Percentiles rank a stretch among this genome's conserved stretches.
Evolutionary conservation across 2,797 vertebrate species (phyloP).

Genomic region (Urophycis tenuis): DNA sequence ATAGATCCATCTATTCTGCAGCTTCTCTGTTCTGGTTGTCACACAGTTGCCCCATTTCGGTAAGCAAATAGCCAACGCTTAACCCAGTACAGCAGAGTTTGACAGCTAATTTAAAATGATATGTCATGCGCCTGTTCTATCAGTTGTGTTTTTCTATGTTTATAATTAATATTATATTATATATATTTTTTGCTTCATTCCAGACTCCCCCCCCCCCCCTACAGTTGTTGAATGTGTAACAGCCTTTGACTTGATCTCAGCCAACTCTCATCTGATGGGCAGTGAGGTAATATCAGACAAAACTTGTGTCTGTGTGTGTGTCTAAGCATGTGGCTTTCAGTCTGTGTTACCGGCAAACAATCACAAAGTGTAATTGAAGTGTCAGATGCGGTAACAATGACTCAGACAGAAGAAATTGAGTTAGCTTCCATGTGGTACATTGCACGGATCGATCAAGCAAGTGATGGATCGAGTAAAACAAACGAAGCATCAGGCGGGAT

Average conservation of each 20-base stretch:
- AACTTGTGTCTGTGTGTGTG: background rate
- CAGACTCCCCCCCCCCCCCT: no score
- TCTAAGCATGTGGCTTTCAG: background rate
- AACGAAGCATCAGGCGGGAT: background rate
- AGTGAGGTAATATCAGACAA: conserved; percentile 79
- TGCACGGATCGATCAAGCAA: conserved; percentile 25
- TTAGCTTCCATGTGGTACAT: background rate
- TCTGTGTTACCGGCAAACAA: conserved; percentile 1
- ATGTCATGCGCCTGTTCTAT: background rate
- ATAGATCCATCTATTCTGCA: background rate
- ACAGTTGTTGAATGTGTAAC: conserved; percentile 78
- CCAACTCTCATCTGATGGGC: conserved; percentile 80
- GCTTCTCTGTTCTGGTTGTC: background rate
- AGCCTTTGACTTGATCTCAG: conserved; percentile 78
- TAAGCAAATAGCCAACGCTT: background rate
- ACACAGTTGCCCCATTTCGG: background rate
- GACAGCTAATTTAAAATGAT: background rate
- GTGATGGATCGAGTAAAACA: conserved; percentile 23
- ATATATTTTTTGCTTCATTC: conserved; percentile 36
- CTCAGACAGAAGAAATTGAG: conserved; percentile 1
- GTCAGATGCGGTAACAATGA: conserved; percentile 23
- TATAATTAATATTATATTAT: background rate
- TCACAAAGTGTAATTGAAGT: conserved; percentile 16
- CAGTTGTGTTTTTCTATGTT: background rate
- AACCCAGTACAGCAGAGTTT: background rate